These are phyloP conservation scores for Sphecodes monilicornis DNA, from an alignment of 2,888 invertebrate genomes.

Conservation along the genomic window DNA sequence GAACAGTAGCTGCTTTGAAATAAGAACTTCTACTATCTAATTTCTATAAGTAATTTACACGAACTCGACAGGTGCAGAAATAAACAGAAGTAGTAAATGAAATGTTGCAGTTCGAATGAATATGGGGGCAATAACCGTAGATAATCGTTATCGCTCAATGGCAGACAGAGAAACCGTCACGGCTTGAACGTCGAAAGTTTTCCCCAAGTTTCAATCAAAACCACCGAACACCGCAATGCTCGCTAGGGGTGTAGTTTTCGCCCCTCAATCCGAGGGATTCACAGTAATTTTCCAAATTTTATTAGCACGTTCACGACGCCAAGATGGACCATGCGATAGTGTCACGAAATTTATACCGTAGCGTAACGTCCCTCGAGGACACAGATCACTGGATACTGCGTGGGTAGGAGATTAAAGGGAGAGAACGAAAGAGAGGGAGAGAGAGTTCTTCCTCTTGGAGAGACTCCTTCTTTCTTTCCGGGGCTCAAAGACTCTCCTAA, in stretches of 20 bases:
- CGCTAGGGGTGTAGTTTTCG: background rate
- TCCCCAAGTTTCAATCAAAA: slow-evolving; percentile 6
- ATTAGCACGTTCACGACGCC: slow-evolving; percentile 22
- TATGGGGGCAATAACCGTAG: background rate
- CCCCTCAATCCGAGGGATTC: background rate
- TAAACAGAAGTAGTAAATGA: background rate
- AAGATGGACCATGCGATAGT: slow-evolving; percentile 13
- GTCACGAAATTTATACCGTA: slow-evolving; percentile 28
- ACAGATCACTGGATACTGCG: slow-evolving; percentile 35
- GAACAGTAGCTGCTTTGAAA: too few relatives aligned
- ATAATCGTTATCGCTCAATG: slow-evolving; percentile 3
- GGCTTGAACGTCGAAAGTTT: background rate
- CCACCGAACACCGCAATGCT: background rate
- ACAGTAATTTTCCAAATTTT: slow-evolving; percentile 25
- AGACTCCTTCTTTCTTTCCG: slow-evolving; percentile 24
- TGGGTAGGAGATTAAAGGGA: slow-evolving; percentile 47
- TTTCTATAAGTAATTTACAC: background rate
- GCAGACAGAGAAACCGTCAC: background rate
- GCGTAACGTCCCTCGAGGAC: slow-evolving; percentile 24
- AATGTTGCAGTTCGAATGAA: background rate
- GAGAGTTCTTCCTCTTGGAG: slow-evolving; percentile 26
- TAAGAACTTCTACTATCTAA: too few relatives aligned
- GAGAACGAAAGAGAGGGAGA: slow-evolving; percentile 32
- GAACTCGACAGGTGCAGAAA: background rate
- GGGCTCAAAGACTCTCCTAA: slow-evolving; percentile 45